These are phyloP conservation scores for Acipenser ruthenus DNA, from an alignment of 2,797 vertebrate species.

Conservation along the genomic window DNA sequence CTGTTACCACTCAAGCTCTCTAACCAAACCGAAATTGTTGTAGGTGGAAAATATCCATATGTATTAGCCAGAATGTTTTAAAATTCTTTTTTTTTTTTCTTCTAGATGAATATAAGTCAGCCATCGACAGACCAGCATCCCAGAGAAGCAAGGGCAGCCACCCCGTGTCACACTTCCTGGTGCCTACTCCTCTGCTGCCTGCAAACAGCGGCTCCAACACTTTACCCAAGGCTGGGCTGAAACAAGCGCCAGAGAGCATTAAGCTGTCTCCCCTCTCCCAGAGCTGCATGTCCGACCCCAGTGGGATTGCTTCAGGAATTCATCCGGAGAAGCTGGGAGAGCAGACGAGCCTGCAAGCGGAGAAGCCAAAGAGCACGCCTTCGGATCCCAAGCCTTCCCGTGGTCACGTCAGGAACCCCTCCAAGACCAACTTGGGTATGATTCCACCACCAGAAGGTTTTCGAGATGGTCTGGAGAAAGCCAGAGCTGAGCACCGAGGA, in stretches of 20 bases:
- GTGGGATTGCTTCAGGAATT: not conserved
- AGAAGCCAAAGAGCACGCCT: not conserved
- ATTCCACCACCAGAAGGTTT: slow-evolving; percentile 54
- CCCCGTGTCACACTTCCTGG: slow-evolving; percentile 38
- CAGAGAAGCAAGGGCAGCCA: slow-evolving; percentile 23
- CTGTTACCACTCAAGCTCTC: not conserved
- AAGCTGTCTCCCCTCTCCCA: not conserved
- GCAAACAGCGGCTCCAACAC: slow-evolving; percentile 27
- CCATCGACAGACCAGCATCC: slow-evolving; percentile 16
- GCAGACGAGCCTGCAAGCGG: slow-evolving; percentile 15
- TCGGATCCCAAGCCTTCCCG: slow-evolving; percentile 18
- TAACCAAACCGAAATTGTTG: not conserved
- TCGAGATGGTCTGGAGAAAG: slow-evolving; percentile 48
- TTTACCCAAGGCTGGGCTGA: slow-evolving; percentile 16
- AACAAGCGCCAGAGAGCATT: not conserved
- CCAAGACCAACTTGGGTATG: slow-evolving; percentile 34
- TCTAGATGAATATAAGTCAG: slow-evolving; percentile 36
- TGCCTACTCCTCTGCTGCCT: slow-evolving; percentile 53
- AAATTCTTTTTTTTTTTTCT: slow-evolving; percentile 5
- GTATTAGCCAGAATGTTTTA: not conserved
- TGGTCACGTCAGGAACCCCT: slow-evolving; percentile 20
- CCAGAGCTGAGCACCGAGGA: slow-evolving; percentile 19
- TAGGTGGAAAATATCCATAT: not conserved
- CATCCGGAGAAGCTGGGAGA: slow-evolving; percentile 17
- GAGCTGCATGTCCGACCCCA: not conserved